Conservation (phyloP, 2,113 vertebrate genomes). For the Loxodonta africana region DNA sequence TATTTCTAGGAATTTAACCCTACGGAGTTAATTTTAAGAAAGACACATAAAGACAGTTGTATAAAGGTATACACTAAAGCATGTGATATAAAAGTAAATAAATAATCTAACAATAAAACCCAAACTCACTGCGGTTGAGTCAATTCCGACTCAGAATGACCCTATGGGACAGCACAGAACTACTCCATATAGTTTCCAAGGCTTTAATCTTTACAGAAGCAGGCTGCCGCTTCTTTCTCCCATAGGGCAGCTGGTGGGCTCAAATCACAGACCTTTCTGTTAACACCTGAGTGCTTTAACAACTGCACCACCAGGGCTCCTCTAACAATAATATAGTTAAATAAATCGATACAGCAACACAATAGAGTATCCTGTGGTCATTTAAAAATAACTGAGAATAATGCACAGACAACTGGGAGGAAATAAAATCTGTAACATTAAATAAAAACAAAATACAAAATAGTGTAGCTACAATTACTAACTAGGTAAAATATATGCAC, state of each 20-base stretch:
- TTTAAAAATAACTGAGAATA: not conserved
- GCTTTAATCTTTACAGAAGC: too few relatives aligned
- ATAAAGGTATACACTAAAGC: not conserved
- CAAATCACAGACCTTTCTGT: too few relatives aligned
- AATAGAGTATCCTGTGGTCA: not conserved
- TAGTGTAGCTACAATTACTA: not conserved
- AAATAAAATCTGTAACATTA: not conserved
- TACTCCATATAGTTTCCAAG: too few relatives aligned
- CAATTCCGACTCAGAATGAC: too few relatives aligned
- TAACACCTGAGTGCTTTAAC: too few relatives aligned
- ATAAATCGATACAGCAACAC: not conserved
- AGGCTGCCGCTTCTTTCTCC: too few relatives aligned
- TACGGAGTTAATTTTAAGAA: not conserved
- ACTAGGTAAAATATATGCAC: not conserved
- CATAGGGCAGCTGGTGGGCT: too few relatives aligned
- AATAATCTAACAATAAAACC: not conserved
- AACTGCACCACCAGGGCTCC: too few relatives aligned
- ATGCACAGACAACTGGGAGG: not conserved
- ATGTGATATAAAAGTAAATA: not conserved
- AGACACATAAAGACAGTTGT: not conserved
- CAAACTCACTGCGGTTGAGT: too few relatives aligned
- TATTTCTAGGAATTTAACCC: not conserved
- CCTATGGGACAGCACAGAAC: too few relatives aligned
- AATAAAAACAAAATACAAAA: not conserved
- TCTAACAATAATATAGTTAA: too few relatives aligned